Evolutionary conservation across 2,113 vertebrate species (phyloP).

Genomic region (Datnioides undecimradiatus): DNA sequence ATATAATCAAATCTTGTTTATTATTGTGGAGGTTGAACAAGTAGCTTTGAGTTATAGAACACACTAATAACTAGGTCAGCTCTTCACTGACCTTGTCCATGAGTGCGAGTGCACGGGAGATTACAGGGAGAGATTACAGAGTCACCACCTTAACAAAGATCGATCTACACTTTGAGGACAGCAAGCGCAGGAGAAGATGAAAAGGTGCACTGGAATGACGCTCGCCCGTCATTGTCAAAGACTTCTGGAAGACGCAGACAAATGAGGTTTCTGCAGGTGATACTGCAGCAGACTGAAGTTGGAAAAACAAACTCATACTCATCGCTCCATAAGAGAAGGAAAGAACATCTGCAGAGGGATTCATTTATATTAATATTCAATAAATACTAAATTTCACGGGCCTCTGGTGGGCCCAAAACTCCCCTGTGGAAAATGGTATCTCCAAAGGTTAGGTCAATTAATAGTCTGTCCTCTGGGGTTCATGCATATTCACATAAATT

Average conservation of each 20-base stretch:
- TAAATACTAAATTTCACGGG: not conserved
- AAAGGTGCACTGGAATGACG: not conserved
- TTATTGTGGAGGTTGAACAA: not conserved
- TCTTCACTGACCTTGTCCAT: constrained; percentile 3
- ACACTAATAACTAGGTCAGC: constrained; percentile 18
- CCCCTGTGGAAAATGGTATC: not conserved
- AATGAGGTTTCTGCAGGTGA: not conserved
- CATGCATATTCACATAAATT: constrained; percentile 31
- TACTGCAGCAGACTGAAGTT: not conserved
- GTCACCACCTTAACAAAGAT: not conserved
- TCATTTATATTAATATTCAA: not conserved
- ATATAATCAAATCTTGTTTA: not conserved
- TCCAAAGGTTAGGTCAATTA: constrained; percentile 22
- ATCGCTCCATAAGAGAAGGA: not conserved
- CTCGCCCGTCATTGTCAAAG: too few relatives aligned
- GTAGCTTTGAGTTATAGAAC: not conserved
- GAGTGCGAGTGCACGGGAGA: not conserved
- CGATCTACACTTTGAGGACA: not conserved
- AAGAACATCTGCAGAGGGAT: not conserved
- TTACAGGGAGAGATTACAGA: constrained; percentile 22
- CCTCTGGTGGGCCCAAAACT: not conserved
- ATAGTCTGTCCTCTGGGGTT: constrained; percentile 12
- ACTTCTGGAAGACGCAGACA: too few relatives aligned
- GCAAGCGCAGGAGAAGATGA: not conserved
- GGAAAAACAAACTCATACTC: not conserved